Evolutionary conservation across 53 echinoderm and acorn worm genomes (phyloP).

Genomic region (Zoroaster sp.): DNA sequence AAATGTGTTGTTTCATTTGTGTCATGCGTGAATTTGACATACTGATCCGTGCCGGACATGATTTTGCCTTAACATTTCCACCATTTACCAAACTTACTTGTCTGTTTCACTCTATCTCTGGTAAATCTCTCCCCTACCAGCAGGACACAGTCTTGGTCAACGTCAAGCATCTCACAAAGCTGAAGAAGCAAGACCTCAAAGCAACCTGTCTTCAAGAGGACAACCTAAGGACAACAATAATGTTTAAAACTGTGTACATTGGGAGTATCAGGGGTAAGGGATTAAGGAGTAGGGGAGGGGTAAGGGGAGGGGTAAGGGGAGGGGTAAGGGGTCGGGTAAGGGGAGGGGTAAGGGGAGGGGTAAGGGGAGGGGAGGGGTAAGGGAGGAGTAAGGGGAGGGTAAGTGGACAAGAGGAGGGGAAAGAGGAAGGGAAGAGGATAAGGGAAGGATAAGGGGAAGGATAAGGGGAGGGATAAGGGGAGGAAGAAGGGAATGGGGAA

Average conservation of each 20-base stretch:
- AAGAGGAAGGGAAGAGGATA: not conserved
- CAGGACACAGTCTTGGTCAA: conserved; percentile 54
- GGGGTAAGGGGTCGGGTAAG: not conserved
- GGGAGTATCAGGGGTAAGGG: not conserved
- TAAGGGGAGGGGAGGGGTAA: not conserved
- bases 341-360: not conserved
- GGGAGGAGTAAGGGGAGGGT: not conserved
- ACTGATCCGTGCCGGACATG: not conserved
- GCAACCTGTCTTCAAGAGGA: conserved; percentile 88
- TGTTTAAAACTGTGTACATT: no score
- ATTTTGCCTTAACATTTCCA: not conserved
- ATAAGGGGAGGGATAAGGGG: not conserved
- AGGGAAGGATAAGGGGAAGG: not conserved
- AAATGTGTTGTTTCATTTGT: not conserved
- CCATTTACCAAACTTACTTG: conserved; percentile 50
- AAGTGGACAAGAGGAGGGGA: not conserved
- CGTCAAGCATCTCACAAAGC: conserved; percentile 87
- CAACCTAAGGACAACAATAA: conserved; percentile 62
- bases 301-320: not conserved
- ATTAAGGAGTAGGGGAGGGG: not conserved
- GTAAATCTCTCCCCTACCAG: conserved; percentile 75
- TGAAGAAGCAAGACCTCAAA: conserved; percentile 96
- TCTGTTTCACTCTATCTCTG: conserved; percentile 70
- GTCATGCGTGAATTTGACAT: not conserved
- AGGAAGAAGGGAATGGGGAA: not conserved